Evolutionary conservation across 2,113 vertebrate species (phyloP).

Genomic region (Aptenodytes forsteri): DNA sequence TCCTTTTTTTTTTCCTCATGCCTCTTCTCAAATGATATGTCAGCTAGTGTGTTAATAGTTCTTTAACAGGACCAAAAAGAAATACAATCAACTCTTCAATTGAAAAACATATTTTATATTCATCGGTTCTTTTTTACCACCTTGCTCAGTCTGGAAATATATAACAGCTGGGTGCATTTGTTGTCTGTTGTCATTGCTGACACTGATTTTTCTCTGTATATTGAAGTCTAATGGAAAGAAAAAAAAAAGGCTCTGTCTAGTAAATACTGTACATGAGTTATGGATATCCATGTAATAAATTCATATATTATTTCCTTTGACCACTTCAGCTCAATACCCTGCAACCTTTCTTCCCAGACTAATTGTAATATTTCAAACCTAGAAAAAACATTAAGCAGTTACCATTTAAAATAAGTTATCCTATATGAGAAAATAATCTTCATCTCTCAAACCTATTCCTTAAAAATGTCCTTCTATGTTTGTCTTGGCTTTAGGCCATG

Average conservation of each 20-base stretch:
- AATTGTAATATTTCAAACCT: background rate
- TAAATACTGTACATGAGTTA: background rate
- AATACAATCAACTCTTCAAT: background rate
- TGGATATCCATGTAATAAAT: background rate
- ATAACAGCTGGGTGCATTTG: background rate
- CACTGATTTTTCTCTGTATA: background rate
- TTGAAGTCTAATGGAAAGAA: background rate
- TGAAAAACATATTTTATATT: background rate
- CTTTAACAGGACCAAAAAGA: background rate
- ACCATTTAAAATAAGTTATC: background rate
- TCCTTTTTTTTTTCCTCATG: fast-evolving
- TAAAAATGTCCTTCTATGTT: background rate
- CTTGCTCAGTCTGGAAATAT: background rate
- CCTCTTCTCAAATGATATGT: background rate
- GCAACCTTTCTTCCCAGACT: background rate
- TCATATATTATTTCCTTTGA: background rate
- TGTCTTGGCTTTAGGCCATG: constrained; percentile 1
- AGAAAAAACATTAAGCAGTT: background rate
- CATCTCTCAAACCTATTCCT: background rate
- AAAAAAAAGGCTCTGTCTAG: background rate
- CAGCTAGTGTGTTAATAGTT: background rate
- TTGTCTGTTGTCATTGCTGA: background rate
- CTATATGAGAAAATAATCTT: background rate
- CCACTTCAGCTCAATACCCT: background rate
- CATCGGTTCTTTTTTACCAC: background rate